A percentile compares a stretch with the other conserved stretches of the same genome.
These are phyloP conservation scores for Xestia rhomboidea DNA, from an alignment of 2,888 invertebrate species.

Conservation along the genomic window DNA sequence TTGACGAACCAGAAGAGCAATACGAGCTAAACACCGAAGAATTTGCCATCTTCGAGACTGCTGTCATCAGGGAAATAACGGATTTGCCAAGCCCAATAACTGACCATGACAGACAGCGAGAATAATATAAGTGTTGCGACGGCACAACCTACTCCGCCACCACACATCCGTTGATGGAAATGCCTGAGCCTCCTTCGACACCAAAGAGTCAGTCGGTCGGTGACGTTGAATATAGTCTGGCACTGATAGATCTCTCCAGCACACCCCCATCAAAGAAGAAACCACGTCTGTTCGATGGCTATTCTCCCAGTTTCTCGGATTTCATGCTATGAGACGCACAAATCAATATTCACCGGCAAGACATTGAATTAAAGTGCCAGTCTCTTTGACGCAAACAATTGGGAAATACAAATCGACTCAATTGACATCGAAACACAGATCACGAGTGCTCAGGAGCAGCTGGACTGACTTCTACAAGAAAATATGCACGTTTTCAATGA, in stretches of 20 bases:
- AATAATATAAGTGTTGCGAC: neutral
- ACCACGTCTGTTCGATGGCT: neutral
- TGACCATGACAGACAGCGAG: neutral
- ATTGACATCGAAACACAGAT: neutral
- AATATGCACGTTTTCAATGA: neutral
- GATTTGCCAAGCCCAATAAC: neutral
- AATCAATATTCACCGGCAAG: constrained; percentile 11
- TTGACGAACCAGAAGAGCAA: constrained; percentile 20
- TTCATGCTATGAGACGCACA: constrained; percentile 3
- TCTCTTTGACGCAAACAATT: neutral
- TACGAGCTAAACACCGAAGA: constrained; percentile 29
- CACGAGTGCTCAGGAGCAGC: neutral
- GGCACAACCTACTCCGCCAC: neutral
- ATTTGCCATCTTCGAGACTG: neutral
- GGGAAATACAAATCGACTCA: neutral
- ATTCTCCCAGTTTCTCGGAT: constrained; percentile 2
- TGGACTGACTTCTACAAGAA: neutral
- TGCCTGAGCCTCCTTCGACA: neutral
- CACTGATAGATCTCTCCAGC: neutral
- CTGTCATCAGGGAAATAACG: neutral
- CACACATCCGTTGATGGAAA: constrained; percentile 1
- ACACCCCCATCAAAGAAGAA: neutral
- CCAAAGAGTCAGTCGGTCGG: neutral
- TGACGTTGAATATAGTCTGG: neutral
- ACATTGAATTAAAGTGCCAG: neutral